A percentile compares a stretch with the other conserved stretches of the same genome.
Conservation (phyloP, 2,113 vertebrate genomes). For the Ardeotis arabs region DNA sequence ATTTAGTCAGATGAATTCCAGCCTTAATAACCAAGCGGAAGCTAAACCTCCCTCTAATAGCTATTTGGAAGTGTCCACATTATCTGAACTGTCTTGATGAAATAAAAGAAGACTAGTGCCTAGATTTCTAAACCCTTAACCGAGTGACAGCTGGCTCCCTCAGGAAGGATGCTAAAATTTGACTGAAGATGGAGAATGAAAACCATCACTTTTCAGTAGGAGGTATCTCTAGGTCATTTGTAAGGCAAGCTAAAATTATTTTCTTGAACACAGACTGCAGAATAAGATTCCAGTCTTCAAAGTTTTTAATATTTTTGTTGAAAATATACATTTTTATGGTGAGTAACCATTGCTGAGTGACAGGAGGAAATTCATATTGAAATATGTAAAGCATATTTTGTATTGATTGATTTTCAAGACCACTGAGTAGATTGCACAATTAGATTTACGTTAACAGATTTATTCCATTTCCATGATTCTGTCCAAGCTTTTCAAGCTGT, state of each 20-base stretch:
- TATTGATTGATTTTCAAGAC: slow-evolving; percentile 51
- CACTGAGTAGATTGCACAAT: slow-evolving; percentile 36
- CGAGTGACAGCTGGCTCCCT: slow-evolving; percentile 45
- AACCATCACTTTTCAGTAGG: slow-evolving; percentile 34
- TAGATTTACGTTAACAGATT: slow-evolving; percentile 31
- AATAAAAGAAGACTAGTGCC: neutral
- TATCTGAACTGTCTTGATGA: slow-evolving; percentile 14
- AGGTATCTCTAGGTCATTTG: slow-evolving; percentile 33
- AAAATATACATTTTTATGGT: slow-evolving; percentile 10
- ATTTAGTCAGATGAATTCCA: slow-evolving; percentile 2
- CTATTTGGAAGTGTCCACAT: neutral
- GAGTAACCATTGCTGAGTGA: neutral
- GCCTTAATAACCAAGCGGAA: neutral
- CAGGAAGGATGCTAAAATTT: slow-evolving; percentile 54
- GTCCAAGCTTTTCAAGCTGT: slow-evolving; percentile 22
- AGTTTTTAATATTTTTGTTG: neutral
- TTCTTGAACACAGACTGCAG: neutral
- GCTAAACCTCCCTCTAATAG: neutral
- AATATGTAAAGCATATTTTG: slow-evolving; percentile 53
- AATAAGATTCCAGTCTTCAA: neutral
- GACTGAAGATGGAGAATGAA: slow-evolving; percentile 48
- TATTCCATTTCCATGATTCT: slow-evolving; percentile 39
- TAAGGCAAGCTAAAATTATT: slow-evolving; percentile 28
- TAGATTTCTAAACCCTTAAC: slow-evolving; percentile 30
- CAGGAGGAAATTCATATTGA: slow-evolving; percentile 35